Percentiles rank a stretch among this genome's conserved stretches.
phyloP scores from a whole-genome alignment of 2,797 vertebrate species.

The Anguilla anguilla region DNA sequence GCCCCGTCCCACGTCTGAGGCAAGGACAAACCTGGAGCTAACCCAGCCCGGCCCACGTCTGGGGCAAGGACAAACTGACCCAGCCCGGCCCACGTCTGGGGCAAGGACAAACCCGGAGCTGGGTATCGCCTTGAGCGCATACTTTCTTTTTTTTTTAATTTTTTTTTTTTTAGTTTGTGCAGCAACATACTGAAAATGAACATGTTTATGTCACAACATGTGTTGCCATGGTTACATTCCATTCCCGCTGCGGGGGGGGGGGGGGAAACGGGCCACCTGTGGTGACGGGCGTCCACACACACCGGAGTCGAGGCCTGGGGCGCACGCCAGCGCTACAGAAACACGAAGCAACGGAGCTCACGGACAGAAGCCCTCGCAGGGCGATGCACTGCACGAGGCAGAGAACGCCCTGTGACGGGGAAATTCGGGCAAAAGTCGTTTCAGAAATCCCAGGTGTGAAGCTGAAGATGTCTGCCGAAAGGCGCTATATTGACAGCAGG shows the following conservation, averaged over 20 bases:
- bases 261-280: slow-evolving; percentile 11
- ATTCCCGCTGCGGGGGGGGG: slow-evolving; percentile 24
- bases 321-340: too few species aligned
- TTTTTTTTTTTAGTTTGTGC: not conserved
- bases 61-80: too few species aligned
- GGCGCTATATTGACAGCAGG: not conserved
- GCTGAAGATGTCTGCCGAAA: not conserved
- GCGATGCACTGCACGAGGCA: not conserved
- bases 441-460: not conserved
- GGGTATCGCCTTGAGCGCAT: slow-evolving; percentile 23
- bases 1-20: not conserved
- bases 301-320: not conserved
- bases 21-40: not conserved
- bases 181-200: slow-evolving; percentile 12
- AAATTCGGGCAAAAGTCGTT: not conserved
- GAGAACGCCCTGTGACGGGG: not conserved
- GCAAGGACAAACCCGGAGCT: too few species aligned
- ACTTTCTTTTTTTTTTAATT: not conserved
- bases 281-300: not conserved
- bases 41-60: too few species aligned
- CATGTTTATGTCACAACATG: slow-evolving; percentile 53
- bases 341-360: not conserved
- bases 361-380: not conserved
- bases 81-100: too few species aligned
- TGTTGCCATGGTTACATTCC: slow-evolving; percentile 41